Evolutionary conservation across 92 coral and sea anemone species (phyloP), one percentile per base, ranked within the genome.

Genomic region (Palythoa grandiflora): DNA sequence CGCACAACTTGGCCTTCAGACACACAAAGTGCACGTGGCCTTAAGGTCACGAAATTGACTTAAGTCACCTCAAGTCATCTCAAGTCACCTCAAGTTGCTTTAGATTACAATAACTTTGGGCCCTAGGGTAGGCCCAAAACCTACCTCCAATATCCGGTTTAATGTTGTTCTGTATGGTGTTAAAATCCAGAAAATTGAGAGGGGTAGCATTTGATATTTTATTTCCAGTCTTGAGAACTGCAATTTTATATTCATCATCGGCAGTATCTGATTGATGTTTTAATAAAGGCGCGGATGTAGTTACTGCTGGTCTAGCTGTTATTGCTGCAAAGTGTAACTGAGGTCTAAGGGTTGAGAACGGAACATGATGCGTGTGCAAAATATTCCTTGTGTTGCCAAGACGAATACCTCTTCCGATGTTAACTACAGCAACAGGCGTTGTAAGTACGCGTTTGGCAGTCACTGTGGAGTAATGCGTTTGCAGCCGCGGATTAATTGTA

Each of bases 131-230:
- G 50, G 50, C 50, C 5, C 3, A 44, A 0, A 44, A 44, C 2
- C 11, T 81, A 81, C 86, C 86, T 81, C 86, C 86, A 36, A 81
- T 81, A 4, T 81, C 86, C 55, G 86, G 86, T 19, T 61, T 44
- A 5, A 81, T 81, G 39, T 81, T 81, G 75, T 81, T 81, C 39
- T 81, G 86, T 51, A 81, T 81, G 21, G 44, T 66, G 75, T 65
- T 81, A 21, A 81, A 81, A 12, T 66, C 86, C 75, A 81, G 7
- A 59, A 40, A 50, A 1, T 71, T 37, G 20, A 65, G 20, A 13
- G 83, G 83, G 9, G 61, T 39, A n/a, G 71, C 71, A 52, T 61
- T 66, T 65, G 16, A n/a, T 52, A 36, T 35, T 9, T 66, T 47
- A 20, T 48, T 66, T 19, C 44, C 86, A 40, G 75, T 38, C 47